Evolutionary conservation across 1,140 invertebrate genomes (phyloP).

Genomic region (Drepana arcuata): DNA sequence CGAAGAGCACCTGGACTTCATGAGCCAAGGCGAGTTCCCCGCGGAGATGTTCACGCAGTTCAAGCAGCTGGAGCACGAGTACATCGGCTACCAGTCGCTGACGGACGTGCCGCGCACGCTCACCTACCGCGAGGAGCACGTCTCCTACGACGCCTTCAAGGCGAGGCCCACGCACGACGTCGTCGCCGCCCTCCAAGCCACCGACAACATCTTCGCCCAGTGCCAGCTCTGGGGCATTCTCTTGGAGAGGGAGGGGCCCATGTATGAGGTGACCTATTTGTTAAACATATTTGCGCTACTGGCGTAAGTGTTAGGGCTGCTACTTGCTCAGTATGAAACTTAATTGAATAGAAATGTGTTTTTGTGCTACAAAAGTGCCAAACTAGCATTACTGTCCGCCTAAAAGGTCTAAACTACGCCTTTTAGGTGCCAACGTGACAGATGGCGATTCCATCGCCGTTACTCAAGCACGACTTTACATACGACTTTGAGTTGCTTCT

Average conservation of each 20-base stretch:
- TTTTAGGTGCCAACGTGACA: no score
- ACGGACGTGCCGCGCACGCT: conserved; percentile 93
- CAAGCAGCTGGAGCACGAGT: conserved; percentile 91
- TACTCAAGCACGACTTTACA: no score
- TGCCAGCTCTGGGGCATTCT: conserved; percentile 90
- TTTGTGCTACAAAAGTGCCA: no score
- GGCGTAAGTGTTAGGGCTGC: no score
- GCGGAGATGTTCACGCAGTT: conserved; percentile 85
- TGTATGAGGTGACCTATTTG: conserved; percentile 83
- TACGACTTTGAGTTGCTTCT: no score
- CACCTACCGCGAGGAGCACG: conserved; percentile 55
- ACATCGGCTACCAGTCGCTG: conserved; percentile 96
- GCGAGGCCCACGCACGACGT: conserved; percentile 80
- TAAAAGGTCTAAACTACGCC: no score
- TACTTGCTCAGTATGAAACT: no score
- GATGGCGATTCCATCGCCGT: no score
- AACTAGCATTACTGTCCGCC: no score
- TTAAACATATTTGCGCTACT: no score
- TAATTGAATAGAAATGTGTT: no score
- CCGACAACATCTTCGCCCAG: conserved; percentile 83
- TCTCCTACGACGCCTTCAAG: conserved; percentile 61
- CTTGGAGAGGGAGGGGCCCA: conserved; percentile 84
- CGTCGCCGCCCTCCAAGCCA: conserved; percentile 78
- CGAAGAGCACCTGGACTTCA: conserved; percentile 95
- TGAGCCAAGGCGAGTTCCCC: conserved; percentile 82